Evolutionary conservation across 2,888 invertebrate species (phyloP).

Genomic region (Andrena bucephala): DNA sequence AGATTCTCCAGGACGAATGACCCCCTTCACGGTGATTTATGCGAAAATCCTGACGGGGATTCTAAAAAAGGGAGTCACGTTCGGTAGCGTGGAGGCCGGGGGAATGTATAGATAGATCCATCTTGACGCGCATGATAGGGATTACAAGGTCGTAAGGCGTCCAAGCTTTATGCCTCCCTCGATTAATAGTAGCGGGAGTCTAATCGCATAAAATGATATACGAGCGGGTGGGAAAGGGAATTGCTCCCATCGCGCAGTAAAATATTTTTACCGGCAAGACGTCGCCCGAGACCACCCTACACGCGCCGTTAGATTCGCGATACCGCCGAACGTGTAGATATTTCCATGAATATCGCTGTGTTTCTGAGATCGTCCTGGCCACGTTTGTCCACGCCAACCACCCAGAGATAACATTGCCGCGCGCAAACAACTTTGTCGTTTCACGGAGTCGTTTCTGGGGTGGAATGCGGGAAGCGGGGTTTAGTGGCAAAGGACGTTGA

Average conservation of each 20-base stretch:
- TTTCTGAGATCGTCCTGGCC: neutral
- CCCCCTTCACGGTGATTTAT: neutral
- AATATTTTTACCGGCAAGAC: constrained; percentile 6
- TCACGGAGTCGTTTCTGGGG: neutral
- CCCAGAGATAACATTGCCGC: constrained; percentile 13
- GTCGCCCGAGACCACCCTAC: neutral
- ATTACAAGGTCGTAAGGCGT: constrained; percentile 18
- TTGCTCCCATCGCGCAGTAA: neutral
- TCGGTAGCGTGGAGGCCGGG: neutral
- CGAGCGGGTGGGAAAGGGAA: constrained; percentile 1
- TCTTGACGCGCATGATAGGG: too few species aligned
- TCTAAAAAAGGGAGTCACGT: neutral
- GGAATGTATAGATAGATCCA: neutral
- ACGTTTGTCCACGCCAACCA: neutral
- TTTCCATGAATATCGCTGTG: neutral
- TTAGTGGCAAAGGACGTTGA: constrained; percentile 1
- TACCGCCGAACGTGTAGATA: neutral
- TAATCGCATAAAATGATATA: constrained; percentile 29
- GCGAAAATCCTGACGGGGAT: neutral
- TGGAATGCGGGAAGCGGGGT: constrained; percentile 1
- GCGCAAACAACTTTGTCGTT: constrained; percentile 26
- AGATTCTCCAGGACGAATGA: neutral
- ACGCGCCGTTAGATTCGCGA: neutral
- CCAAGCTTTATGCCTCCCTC: constrained; percentile 4
- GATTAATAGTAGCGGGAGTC: constrained; percentile 17